Evolutionary conservation across 2,113 vertebrate genomes (phyloP).

Genomic region (Perca fluviatilis): DNA sequence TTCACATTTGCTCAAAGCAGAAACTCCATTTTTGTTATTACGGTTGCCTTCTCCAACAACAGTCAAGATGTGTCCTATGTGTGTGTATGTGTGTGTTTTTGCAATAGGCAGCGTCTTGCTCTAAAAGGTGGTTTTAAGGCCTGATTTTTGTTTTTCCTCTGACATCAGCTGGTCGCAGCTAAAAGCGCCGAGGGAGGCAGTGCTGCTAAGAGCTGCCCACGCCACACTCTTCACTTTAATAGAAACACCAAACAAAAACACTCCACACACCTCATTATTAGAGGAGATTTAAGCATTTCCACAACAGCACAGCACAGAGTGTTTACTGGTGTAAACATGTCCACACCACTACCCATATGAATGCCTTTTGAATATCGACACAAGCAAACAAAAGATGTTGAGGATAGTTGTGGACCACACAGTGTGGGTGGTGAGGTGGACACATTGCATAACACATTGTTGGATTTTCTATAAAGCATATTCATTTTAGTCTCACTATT

Average conservation of each 20-base stretch:
- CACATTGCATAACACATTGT: not conserved
- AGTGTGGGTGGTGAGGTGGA: not conserved
- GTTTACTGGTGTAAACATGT: not conserved
- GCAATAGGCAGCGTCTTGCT: not conserved
- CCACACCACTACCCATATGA: not conserved
- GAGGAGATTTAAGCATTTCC: not conserved
- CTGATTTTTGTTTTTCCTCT: slow-evolving; percentile 20
- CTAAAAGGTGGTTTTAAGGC: slow-evolving; percentile 7
- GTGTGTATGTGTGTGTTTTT: not conserved
- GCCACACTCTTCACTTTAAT: slow-evolving; percentile 21
- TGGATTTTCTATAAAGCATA: not conserved
- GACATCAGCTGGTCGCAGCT: slow-evolving; percentile 29
- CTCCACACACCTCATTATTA: slow-evolving; percentile 24
- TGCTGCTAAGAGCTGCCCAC: slow-evolving; percentile 40
- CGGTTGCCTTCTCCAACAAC: not conserved
- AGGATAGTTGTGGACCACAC: not conserved
- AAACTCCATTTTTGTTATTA: not conserved
- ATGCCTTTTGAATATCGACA: slow-evolving; percentile 18
- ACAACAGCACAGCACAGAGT: not conserved
- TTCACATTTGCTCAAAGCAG: not conserved
- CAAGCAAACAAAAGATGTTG: slow-evolving; percentile 19
- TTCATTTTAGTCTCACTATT: not conserved
- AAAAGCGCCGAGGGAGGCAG: slow-evolving; percentile 39
- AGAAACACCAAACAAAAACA: slow-evolving; percentile 45
- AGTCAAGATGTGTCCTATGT: not conserved